A percentile compares a stretch with the other conserved stretches of the same genome.
Conservation (phyloP, 2,113 vertebrate genomes). For the Pelvicachromis taeniatus region DNA sequence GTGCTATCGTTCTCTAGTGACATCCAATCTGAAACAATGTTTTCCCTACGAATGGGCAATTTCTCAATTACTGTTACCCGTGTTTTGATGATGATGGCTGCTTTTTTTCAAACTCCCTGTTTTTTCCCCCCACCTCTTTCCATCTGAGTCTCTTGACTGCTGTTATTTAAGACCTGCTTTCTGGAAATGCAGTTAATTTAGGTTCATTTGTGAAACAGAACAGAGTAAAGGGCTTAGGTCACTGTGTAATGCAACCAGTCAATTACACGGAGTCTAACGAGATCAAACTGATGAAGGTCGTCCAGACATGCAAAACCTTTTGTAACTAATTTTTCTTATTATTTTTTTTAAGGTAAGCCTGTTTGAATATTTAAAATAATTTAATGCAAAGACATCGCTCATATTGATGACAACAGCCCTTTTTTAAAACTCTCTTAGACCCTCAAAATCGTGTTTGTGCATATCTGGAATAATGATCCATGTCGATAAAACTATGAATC, state of each 20-base stretch:
- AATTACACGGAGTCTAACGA: slow-evolving; percentile 53
- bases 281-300: slow-evolving; percentile 59
- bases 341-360: neutral
- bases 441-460: neutral
- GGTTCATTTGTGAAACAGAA: slow-evolving; percentile 50
- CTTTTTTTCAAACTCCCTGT: neutral
- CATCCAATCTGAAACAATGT: slow-evolving; percentile 29
- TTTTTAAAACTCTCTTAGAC: neutral
- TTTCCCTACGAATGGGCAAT: slow-evolving; percentile 23
- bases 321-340: slow-evolving; percentile 6
- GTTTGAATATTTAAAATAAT: slow-evolving; percentile 13
- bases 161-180: slow-evolving; percentile 13
- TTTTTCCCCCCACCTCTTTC: neutral
- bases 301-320: slow-evolving; percentile 43
- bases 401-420: neutral
- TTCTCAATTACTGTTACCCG: slow-evolving; percentile 1
- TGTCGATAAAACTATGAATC: slow-evolving; percentile 15
- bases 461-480: slow-evolving; percentile 6
- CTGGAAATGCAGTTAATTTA: slow-evolving; percentile 41
- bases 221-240: slow-evolving; percentile 33
- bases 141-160: neutral
- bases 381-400: slow-evolving; percentile 6
- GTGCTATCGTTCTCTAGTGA: neutral
- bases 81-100: neutral
- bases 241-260: slow-evolving; percentile 58